A percentile compares a stretch with the other conserved stretches of the same genome.
Conservation (phyloP, 92 coral and sea anemone species). For the Parazoanthus swiftii region DNA sequence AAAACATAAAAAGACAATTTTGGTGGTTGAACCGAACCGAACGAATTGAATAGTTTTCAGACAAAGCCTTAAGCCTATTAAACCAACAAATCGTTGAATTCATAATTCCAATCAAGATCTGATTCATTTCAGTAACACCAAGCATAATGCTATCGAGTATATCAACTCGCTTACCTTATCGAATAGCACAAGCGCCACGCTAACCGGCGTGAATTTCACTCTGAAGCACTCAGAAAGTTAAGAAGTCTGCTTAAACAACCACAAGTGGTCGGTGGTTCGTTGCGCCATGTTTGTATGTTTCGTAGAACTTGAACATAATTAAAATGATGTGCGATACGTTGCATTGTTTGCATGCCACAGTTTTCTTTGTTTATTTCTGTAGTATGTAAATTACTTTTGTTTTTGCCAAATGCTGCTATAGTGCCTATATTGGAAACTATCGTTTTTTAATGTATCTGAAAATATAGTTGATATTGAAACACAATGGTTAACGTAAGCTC, state of each 20-base stretch:
- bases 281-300: constrained; percentile 8
- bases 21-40: no score
- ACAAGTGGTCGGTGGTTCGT: background rate
- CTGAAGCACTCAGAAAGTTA: constrained; percentile 8
- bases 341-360: no score
- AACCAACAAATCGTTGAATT: no score
- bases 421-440: background rate
- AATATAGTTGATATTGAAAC: constrained; percentile 5
- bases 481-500: constrained; percentile 8
- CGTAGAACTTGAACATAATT: constrained; percentile 6
- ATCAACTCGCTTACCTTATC: constrained; percentile 8
- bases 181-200: constrained; percentile 5
- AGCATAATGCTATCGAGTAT: constrained; percentile 7
- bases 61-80: no score
- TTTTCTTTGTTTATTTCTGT: no score
- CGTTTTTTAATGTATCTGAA: constrained; percentile 5
- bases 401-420: background rate
- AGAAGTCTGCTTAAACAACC: constrained; percentile 8
- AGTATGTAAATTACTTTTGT: background rate
- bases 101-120: background rate
- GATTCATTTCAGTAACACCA: constrained; percentile 7
- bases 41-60: no score
- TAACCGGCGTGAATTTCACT: constrained; percentile 2
- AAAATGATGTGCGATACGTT: background rate
- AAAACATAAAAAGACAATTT: no score